Conservation (phyloP, 2,888 invertebrate species). For the Philhelius pedissequus region DNA sequence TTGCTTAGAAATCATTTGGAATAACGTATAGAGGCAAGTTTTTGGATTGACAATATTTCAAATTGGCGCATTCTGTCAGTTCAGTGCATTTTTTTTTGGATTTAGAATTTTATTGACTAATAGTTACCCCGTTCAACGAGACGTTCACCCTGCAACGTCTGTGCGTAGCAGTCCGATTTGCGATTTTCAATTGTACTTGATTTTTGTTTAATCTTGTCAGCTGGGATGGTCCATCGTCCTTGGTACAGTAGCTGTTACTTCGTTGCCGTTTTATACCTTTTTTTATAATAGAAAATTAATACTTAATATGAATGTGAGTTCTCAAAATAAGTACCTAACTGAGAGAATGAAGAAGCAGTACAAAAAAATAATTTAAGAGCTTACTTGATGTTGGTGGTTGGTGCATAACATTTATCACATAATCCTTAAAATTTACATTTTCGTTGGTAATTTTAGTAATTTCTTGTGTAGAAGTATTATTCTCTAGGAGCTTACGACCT, state of each 20-base stretch:
- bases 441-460: conserved; percentile 43
- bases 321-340: too few relatives aligned
- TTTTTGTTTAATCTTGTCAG: conserved; percentile 71
- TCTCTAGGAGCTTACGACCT: conserved; percentile 72
- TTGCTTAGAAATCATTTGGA: too few relatives aligned
- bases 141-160: conserved; percentile 76
- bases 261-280: conserved; percentile 79
- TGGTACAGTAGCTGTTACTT: conserved; percentile 78
- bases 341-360: too few relatives aligned
- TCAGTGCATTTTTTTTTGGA: conserved; percentile 30
- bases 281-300: background rate
- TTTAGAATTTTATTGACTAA: conserved; percentile 55
- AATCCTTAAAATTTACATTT: conserved; percentile 64
- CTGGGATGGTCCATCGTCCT: conserved; percentile 83
- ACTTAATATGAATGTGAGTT: too few relatives aligned
- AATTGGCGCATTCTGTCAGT: too few relatives aligned
- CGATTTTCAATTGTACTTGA: conserved; percentile 74
- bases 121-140: conserved; percentile 69
- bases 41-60: too few relatives aligned
- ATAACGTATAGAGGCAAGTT: too few relatives aligned
- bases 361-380: conserved; percentile 78
- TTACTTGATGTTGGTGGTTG: conserved; percentile 73
- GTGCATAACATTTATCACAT: conserved; percentile 68
- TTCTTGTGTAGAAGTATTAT: conserved; percentile 67
- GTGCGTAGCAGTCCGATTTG: conserved; percentile 78